A percentile compares a stretch with the other conserved stretches of the same genome.
Conservation (phyloP, 1,140 invertebrate species). For the Arctopsyche grandis region DNA sequence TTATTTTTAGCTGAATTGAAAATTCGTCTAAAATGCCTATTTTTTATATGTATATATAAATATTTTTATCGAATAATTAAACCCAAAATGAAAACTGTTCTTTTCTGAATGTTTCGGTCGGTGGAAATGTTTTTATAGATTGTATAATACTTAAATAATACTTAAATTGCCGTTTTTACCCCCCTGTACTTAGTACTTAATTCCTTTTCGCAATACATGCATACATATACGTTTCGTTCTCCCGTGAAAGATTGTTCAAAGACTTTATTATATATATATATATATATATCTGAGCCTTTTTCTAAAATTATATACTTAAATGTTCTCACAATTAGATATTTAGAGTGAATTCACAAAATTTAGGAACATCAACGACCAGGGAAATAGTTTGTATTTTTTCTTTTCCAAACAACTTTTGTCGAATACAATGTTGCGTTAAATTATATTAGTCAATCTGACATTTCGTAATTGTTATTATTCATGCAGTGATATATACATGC, state of each 20-base stretch:
- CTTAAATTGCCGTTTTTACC: too few relatives aligned
- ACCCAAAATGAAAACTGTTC: not conserved
- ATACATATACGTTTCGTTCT: too few relatives aligned
- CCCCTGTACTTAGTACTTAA: too few relatives aligned
- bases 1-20: conserved; percentile 2
- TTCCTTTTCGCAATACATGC: too few relatives aligned
- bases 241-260: too few relatives aligned
- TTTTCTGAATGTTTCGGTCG: not conserved
- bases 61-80: conserved; percentile 7
- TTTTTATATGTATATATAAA: conserved; percentile 10
- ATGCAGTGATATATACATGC: conserved; percentile 12
- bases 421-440: not conserved
- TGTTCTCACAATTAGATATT: not conserved
- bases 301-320: not conserved
- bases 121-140: too few relatives aligned
- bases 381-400: not conserved
- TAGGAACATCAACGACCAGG: not conserved
- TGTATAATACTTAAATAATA: too few relatives aligned
- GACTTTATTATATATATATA: too few relatives aligned
- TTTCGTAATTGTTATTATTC: conserved; percentile 1
- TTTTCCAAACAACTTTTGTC: not conserved
- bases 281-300: conserved; percentile 8
- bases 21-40: not conserved
- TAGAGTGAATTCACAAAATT: conserved; percentile 3
- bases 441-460: not conserved